Percentiles rank a stretch among this genome's conserved stretches.
These are phyloP conservation scores for Pseudorectes ferrugineus DNA, from an alignment of 2,113 vertebrate genomes.

Conservation along the genomic window DNA sequence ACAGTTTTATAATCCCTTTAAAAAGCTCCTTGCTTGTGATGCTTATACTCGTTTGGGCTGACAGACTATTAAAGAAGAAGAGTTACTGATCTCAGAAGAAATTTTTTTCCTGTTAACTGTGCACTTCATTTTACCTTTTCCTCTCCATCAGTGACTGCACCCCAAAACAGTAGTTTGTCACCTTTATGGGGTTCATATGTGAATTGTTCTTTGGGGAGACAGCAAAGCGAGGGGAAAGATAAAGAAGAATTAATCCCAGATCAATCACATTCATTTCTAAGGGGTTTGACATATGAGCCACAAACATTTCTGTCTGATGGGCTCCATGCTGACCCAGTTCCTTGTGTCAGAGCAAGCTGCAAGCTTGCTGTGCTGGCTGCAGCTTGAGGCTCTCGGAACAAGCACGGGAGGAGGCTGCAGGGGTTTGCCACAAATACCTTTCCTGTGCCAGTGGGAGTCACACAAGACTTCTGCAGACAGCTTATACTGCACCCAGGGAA, in stretches of 20 bases:
- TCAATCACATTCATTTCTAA: not conserved
- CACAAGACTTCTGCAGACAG: not conserved
- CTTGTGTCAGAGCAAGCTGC: not conserved
- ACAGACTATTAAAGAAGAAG: conserved; percentile 1
- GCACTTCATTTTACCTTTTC: not conserved
- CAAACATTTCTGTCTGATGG: not conserved
- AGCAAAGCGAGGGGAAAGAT: not conserved
- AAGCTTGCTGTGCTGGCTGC: not conserved
- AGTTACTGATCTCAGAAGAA: conserved; percentile 21
- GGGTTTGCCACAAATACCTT: not conserved
- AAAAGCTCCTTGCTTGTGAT: not conserved
- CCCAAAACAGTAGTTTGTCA: not conserved
- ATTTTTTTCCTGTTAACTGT: not conserved
- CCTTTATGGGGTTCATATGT: not conserved
- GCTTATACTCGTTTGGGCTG: not conserved
- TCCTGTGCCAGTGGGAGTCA: not conserved
- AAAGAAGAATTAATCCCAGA: not conserved
- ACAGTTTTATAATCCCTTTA: not conserved
- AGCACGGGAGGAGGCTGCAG: accelerated
- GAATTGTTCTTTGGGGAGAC: not conserved
- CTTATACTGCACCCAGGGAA: not conserved
- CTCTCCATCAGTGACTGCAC: not conserved
- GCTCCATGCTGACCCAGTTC: not conserved
- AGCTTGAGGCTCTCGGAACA: not conserved
- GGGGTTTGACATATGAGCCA: not conserved